Conservation (phyloP, 2,888 invertebrate genomes). For the Acleris sparsana region DNA sequence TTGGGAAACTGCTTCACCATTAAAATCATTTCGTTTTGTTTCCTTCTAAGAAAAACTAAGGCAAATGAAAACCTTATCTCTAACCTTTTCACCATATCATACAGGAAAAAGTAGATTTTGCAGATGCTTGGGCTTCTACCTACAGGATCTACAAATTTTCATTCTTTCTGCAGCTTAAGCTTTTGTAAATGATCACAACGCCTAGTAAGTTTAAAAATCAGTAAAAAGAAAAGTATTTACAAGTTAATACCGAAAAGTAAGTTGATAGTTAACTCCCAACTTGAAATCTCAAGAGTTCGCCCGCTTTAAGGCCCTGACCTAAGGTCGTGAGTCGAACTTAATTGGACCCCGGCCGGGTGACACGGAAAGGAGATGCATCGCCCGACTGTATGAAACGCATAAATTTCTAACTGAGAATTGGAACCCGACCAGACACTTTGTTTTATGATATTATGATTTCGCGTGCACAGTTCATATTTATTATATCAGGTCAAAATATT, state of each 20-base stretch:
- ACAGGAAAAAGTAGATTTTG: too few relatives aligned
- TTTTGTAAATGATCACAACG: too few relatives aligned
- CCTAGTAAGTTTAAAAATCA: too few relatives aligned
- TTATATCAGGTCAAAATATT: conserved; percentile 12
- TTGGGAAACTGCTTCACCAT: too few relatives aligned
- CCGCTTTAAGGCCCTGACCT: conserved; percentile 49
- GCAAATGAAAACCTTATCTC: too few relatives aligned
- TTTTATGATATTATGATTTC: conserved; percentile 55
- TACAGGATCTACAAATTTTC: too few relatives aligned
- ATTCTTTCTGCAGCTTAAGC: too few relatives aligned
- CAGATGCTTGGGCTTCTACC: too few relatives aligned
- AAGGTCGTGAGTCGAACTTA: conserved; percentile 82
- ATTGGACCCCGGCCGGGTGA: conserved; percentile 80
- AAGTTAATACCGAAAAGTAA: not conserved
- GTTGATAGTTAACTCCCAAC: not conserved
- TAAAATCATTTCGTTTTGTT: too few relatives aligned
- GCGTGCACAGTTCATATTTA: conserved; percentile 13
- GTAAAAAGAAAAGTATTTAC: too few relatives aligned
- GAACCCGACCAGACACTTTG: conserved; percentile 63
- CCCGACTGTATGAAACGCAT: conserved; percentile 74
- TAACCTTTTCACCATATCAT: too few relatives aligned
- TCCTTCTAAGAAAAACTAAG: too few relatives aligned
- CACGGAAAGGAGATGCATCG: conserved; percentile 81
- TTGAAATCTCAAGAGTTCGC: conserved; percentile 37
- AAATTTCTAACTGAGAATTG: conserved; percentile 72